Evolutionary conservation across 2,888 invertebrate species (phyloP).

Genomic region (Orthonychiurus folsomi): DNA sequence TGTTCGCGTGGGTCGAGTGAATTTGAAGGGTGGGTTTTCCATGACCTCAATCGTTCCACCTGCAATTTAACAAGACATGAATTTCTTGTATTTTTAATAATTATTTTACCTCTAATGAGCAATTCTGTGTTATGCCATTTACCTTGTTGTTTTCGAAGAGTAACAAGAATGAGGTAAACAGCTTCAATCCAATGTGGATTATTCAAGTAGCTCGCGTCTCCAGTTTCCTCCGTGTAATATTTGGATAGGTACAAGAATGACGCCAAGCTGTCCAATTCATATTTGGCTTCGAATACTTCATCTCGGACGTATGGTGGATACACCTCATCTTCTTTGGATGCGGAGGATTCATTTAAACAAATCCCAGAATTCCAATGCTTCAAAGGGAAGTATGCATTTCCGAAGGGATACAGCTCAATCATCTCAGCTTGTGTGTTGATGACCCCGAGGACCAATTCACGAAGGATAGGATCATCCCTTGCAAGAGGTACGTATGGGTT

Average conservation of each 20-base stretch:
- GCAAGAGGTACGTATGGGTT: conserved; percentile 36
- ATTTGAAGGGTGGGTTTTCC: conserved; percentile 26
- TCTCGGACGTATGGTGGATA: conserved; percentile 23
- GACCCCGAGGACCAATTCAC: conserved; percentile 31
- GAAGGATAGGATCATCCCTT: conserved; percentile 21
- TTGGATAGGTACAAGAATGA: conserved; percentile 34
- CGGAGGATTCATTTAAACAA: conserved; percentile 18
- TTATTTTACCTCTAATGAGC: too few species aligned
- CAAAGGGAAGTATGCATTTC: conserved; percentile 34
- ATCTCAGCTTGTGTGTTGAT: conserved; percentile 37
- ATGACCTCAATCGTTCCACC: conserved; percentile 32
- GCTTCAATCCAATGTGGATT: conserved; percentile 31
- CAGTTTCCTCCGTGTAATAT: conserved; percentile 29
- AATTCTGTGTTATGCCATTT: too few species aligned
- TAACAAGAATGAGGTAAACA: conserved; percentile 18
- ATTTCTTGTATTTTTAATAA: too few species aligned
- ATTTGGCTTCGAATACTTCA: conserved; percentile 36
- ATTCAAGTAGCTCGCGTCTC: conserved; percentile 21
- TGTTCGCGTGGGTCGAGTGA: conserved; percentile 28
- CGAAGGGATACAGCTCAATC: conserved; percentile 28
- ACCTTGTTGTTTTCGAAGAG: conserved; percentile 29
- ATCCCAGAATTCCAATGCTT: conserved; percentile 32
- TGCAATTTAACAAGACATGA: too few species aligned
- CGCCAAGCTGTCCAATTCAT: conserved; percentile 31
- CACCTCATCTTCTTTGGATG: conserved; percentile 21